Conservation (phyloP, 2,888 invertebrate species). For the Orthosia gothica region DNA sequence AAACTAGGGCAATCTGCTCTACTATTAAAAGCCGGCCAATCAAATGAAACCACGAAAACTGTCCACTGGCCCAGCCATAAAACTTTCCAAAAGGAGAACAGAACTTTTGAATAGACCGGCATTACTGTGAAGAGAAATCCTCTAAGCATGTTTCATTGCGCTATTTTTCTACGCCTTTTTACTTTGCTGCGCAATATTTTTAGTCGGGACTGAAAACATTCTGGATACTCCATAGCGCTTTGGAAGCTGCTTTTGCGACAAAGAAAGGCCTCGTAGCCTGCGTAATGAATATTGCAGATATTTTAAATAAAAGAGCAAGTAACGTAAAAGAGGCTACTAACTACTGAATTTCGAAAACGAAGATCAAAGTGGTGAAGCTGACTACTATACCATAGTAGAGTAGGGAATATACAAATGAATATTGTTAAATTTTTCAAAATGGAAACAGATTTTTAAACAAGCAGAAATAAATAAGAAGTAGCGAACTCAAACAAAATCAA, state of each 20-base stretch:
- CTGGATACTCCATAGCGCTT: conserved; percentile 68
- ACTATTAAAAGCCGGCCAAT: conserved; percentile 44
- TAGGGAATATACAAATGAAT: background rate
- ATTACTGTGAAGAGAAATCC: conserved; percentile 60
- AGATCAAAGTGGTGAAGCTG: background rate
- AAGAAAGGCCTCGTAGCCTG: conserved; percentile 62
- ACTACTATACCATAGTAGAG: background rate
- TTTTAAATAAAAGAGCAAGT: conserved; percentile 50
- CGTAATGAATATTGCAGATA: conserved; percentile 65
- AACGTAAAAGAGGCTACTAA: background rate
- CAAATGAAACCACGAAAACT: conserved; percentile 48
- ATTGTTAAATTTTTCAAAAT: background rate
- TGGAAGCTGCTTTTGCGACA: conserved; percentile 67
- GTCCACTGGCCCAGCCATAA: conserved; percentile 34
- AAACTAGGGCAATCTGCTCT: conserved; percentile 30
- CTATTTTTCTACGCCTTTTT: conserved; percentile 66
- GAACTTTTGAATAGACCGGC: conserved; percentile 46
- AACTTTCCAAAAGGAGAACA: conserved; percentile 36
- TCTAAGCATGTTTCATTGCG: conserved; percentile 63
- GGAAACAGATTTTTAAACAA: background rate
- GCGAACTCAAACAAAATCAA: background rate
- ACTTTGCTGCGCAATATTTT: conserved; percentile 69
- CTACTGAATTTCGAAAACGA: background rate
- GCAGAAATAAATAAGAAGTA: background rate
- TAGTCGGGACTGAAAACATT: conserved; percentile 64